These are phyloP conservation scores for Lordiphosa stackelbergi DNA, from an alignment of 1,140 invertebrate species.

Conservation along the genomic window DNA sequence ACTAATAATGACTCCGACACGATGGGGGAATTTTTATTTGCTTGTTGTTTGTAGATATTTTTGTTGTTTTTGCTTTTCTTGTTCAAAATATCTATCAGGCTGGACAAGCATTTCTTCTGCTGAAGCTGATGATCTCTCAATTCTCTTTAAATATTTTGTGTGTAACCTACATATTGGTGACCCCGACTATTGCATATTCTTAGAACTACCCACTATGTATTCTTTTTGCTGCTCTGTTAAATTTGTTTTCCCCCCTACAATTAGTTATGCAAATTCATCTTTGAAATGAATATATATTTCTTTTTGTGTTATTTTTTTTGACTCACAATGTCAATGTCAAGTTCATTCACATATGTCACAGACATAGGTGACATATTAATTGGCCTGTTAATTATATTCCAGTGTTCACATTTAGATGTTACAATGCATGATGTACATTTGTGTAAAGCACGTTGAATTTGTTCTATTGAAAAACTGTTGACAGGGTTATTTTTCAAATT, in stretches of 20 bases:
- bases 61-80: too few species aligned
- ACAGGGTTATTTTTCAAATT: not conserved
- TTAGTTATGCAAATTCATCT: conserved; percentile 38
- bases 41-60: too few species aligned
- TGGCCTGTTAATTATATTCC: conserved; percentile 27
- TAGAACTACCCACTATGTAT: not conserved
- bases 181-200: not conserved
- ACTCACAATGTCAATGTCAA: conserved; percentile 52
- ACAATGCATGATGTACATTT: not conserved
- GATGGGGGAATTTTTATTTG: too few species aligned
- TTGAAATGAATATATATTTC: conserved; percentile 12
- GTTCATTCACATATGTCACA: conserved; percentile 42
- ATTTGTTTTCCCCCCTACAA: not conserved
- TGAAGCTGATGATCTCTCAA: not conserved
- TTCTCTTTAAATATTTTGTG: not conserved
- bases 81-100: too few species aligned
- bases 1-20: too few species aligned
- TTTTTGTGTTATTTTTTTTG: conserved; percentile 20
- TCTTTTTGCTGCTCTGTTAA: not conserved
- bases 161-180: not conserved
- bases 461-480: too few species aligned
- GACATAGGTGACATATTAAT: conserved; percentile 44
- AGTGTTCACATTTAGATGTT: conserved; percentile 2
- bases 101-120: too few species aligned
- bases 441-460: too few species aligned